Evolutionary conservation across 2,888 invertebrate genomes (phyloP).

Genomic region (Phasia obesa): DNA sequence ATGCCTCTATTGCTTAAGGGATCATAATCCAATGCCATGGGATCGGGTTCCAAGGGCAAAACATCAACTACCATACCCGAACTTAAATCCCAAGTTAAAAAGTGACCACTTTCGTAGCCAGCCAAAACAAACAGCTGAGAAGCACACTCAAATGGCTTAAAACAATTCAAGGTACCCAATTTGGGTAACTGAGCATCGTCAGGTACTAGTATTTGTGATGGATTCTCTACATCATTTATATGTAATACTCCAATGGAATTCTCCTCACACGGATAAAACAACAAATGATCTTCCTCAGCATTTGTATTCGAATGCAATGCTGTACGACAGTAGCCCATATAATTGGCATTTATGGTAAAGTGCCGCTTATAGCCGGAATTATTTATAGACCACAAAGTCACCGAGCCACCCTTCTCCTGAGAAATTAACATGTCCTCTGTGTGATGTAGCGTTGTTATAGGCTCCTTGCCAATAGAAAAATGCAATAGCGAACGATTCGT

Average conservation of each 20-base stretch:
- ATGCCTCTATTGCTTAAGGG: conserved; percentile 86
- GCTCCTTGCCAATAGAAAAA: conserved; percentile 86
- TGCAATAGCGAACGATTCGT: conserved; percentile 88
- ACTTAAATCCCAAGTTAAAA: conserved; percentile 88
- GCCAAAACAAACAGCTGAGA: conserved; percentile 85
- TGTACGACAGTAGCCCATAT: conserved; percentile 88
- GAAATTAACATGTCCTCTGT: conserved; percentile 86
- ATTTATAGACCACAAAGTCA: conserved; percentile 86
- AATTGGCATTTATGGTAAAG: conserved; percentile 85
- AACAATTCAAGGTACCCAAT: conserved; percentile 84
- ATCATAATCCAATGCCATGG: conserved; percentile 89
- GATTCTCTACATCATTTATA: conserved; percentile 79
- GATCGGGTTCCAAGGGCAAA: conserved; percentile 84
- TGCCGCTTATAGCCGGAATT: conserved; percentile 85
- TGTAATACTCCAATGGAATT: conserved; percentile 82
- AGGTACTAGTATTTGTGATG: conserved; percentile 79
- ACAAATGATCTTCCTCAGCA: conserved; percentile 80
- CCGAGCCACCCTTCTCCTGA: conserved; percentile 89
- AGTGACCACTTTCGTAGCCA: conserved; percentile 89
- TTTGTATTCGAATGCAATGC: conserved; percentile 81
- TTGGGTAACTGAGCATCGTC: conserved; percentile 79
- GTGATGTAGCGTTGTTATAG: conserved; percentile 82
- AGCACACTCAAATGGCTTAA: conserved; percentile 83
- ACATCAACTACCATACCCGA: conserved; percentile 82
- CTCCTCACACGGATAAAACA: conserved; percentile 87